Conservation (phyloP, 2,888 invertebrate species). For the Troides helena region DNA sequence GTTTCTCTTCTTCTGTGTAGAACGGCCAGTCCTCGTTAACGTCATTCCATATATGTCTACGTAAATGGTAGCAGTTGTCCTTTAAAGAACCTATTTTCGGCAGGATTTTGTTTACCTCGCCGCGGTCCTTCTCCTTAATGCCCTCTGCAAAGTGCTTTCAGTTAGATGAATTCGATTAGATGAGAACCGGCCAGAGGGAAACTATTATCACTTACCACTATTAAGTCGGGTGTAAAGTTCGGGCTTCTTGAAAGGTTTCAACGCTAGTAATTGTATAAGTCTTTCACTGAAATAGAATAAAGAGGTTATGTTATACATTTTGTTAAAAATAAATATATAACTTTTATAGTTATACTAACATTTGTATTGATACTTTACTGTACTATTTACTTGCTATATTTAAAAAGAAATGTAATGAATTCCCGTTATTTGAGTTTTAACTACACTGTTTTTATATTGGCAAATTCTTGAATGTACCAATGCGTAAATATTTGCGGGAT, state of each 20-base stretch:
- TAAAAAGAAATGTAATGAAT: no score
- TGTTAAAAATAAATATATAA: neutral
- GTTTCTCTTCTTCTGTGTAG: conserved; percentile 93
- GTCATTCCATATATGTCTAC: conserved; percentile 94
- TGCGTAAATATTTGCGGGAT: no score
- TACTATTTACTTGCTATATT: no score
- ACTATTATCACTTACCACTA: conserved; percentile 82
- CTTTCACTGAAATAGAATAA: conserved; percentile 88
- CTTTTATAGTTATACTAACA: no score
- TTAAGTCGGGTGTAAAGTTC: conserved; percentile 90
- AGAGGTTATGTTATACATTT: conserved; percentile 36
- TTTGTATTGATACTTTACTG: no score
- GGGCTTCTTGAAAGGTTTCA: conserved; percentile 96
- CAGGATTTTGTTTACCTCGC: conserved; percentile 87
- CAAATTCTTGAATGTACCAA: no score
- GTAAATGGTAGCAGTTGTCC: conserved; percentile 94
- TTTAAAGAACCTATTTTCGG: conserved; percentile 90
- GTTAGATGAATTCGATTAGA: conserved; percentile 42
- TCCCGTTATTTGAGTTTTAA: no score
- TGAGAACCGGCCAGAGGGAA: conserved; percentile 11
- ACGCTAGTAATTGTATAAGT: conserved; percentile 95
- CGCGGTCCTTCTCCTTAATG: conserved; percentile 89
- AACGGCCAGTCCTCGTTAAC: conserved; percentile 97
- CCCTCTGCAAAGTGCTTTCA: conserved; percentile 85
- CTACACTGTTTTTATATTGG: no score